Percentiles rank a stretch among this genome's conserved stretches.
phyloP scores from a whole-genome alignment of 2,888 invertebrate species.

The Parthenolecanium corni region DNA sequence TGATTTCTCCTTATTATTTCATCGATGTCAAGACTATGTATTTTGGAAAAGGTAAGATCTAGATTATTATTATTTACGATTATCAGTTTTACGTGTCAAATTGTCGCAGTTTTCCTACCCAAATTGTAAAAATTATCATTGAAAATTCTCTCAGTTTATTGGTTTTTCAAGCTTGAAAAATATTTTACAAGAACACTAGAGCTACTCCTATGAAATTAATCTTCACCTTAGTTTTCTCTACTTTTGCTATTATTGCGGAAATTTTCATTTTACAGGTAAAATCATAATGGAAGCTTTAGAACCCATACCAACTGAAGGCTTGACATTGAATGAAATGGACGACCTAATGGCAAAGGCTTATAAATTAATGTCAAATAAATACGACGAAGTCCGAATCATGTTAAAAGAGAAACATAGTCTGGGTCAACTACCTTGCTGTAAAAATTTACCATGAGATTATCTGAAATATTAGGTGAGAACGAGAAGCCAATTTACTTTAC shows the following conservation, averaged over 20 bases:
- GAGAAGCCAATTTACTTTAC: too few species aligned
- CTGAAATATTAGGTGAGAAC: too few species aligned
- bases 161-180: too few species aligned
- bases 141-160: too few species aligned
- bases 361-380: slow-evolving; percentile 36
- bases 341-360: slow-evolving; percentile 35
- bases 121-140: too few species aligned
- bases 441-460: slow-evolving; percentile 13
- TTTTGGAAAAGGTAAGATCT: slow-evolving; percentile 35
- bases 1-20: slow-evolving; percentile 43
- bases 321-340: slow-evolving; percentile 34
- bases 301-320: slow-evolving; percentile 33
- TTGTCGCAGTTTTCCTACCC: too few species aligned
- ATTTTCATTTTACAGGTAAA: slow-evolving; percentile 33
- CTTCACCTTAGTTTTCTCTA: too few species aligned
- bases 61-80: too few species aligned
- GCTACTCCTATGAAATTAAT: too few species aligned
- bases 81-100: too few species aligned
- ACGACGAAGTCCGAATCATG: slow-evolving; percentile 30
- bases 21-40: slow-evolving; percentile 35
- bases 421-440: slow-evolving; percentile 12
- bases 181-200: too few species aligned
- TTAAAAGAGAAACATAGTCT: background rate
- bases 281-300: slow-evolving; percentile 34
- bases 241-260: too few species aligned